phyloP scores from a whole-genome alignment of 2,113 vertebrate genomes.

The Stigmatopora nigra region DNA sequence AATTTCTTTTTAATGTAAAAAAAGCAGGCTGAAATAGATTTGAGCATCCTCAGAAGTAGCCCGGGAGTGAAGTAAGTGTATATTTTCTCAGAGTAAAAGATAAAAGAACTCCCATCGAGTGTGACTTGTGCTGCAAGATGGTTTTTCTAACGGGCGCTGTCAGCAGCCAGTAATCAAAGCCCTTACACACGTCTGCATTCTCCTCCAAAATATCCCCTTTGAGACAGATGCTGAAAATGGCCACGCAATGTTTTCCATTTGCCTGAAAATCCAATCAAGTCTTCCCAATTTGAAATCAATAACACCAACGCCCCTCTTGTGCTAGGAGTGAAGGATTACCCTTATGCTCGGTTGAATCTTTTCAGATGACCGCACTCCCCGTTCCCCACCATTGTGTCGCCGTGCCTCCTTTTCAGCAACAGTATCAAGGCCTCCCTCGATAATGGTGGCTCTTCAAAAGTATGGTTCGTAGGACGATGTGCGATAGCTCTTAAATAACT shows the following conservation, averaged over 20 bases:
- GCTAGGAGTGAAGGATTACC: conserved; percentile 21
- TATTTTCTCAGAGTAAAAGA: neutral
- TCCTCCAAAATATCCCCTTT: conserved; percentile 4
- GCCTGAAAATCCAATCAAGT: conserved; percentile 7
- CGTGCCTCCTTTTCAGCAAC: conserved; percentile 18
- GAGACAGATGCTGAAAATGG: neutral
- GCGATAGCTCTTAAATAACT: conserved; percentile 17
- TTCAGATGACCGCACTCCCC: conserved; percentile 21
- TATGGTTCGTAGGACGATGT: conserved; percentile 26
- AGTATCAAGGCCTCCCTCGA: conserved; percentile 17
- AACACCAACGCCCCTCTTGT: conserved; percentile 6
- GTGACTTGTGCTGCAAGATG: neutral
- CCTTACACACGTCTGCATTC: neutral
- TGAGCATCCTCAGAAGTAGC: conserved; percentile 17
- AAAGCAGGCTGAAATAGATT: conserved; percentile 33
- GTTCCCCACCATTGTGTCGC: conserved; percentile 32
- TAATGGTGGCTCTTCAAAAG: conserved; percentile 44
- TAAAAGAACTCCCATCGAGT: conserved; percentile 1
- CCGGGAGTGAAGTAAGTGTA: conserved; percentile 26
- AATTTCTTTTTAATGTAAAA: conserved; percentile 36
- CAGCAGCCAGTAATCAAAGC: neutral
- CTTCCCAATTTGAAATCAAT: conserved; percentile 19
- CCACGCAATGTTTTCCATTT: neutral
- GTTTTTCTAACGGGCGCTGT: neutral
- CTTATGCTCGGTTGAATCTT: conserved; percentile 28